These are phyloP conservation scores for Spodoptera exigua DNA, from an alignment of 2,888 invertebrate species.

Conservation along the genomic window DNA sequence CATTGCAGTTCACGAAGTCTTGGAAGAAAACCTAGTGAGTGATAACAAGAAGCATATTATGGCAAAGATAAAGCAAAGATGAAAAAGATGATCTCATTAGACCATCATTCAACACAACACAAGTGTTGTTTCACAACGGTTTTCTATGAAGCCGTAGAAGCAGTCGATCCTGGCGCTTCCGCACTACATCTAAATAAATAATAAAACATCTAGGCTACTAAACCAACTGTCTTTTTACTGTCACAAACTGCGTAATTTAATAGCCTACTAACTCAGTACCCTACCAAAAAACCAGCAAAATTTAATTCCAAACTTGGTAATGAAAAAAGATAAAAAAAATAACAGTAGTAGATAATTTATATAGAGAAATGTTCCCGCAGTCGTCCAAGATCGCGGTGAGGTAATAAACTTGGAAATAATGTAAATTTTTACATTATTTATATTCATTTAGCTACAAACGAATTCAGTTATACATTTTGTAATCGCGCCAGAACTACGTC, in stretches of 20 bases:
- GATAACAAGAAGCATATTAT: no score
- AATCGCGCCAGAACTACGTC: slow-evolving; percentile 66
- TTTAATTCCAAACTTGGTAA: slow-evolving; percentile 7
- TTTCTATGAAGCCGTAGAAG: no score
- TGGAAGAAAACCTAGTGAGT: no score
- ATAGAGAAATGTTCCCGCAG: slow-evolving; percentile 23
- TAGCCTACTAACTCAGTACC: not conserved
- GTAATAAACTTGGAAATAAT: slow-evolving; percentile 44
- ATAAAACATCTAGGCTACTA: no score
- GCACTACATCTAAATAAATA: no score
- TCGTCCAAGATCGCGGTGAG: slow-evolving; percentile 24
- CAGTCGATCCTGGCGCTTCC: no score
- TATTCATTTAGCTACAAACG: slow-evolving; percentile 55
- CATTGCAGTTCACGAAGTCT: no score
- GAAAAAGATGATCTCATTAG: no score
- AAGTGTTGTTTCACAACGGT: no score
- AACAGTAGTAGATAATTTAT: slow-evolving; percentile 21
- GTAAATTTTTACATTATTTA: slow-evolving; percentile 54
- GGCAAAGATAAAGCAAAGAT: no score
- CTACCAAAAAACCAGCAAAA: slow-evolving; percentile 8
- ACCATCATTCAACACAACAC: no score
- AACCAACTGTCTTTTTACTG: no score
- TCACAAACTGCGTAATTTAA: not conserved
- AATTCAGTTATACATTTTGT: slow-evolving; percentile 62
- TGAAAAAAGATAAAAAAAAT: slow-evolving; percentile 31